Conservation (phyloP, 2,888 invertebrate genomes). For the Dromius quadrimaculatus region DNA sequence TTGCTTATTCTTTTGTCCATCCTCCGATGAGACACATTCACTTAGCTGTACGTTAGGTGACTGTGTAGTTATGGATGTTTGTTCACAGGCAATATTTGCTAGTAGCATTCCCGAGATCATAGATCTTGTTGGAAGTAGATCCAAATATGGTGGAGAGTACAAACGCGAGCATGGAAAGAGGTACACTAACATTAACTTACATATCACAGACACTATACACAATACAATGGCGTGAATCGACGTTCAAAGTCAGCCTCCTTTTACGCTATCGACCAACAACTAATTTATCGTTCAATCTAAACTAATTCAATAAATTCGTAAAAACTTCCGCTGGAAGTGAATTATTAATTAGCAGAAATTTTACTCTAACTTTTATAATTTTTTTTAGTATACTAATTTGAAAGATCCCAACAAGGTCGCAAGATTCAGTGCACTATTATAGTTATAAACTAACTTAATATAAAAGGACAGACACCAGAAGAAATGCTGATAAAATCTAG, state of each 20-base stretch:
- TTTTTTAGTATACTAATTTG: no score
- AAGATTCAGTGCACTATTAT: no score
- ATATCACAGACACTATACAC: not conserved
- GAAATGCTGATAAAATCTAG: no score
- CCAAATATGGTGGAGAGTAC: slow-evolving; percentile 99
- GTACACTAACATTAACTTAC: slow-evolving; percentile 80
- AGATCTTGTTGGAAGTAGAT: slow-evolving; percentile 99
- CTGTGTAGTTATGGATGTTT: slow-evolving; percentile 65
- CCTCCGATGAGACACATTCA: slow-evolving; percentile 40
- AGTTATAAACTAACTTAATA: no score
- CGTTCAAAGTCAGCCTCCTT: not conserved
- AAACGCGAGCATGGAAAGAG: slow-evolving; percentile 99
- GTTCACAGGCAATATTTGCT: slow-evolving; percentile 99
- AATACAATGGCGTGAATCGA: not conserved
- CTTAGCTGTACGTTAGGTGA: slow-evolving; percentile 31
- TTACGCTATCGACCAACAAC: slow-evolving; percentile 28
- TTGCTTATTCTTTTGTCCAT: slow-evolving; percentile 33
- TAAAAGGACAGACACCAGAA: no score
- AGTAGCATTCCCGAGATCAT: slow-evolving; percentile 99
- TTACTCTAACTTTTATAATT: no score
- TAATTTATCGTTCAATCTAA: slow-evolving; percentile 4
- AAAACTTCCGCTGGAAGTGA: slow-evolving; percentile 32
- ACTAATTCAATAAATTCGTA: slow-evolving; percentile 20
- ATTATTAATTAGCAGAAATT: no score
- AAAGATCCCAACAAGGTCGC: no score